phyloP scores from a whole-genome alignment of 2,888 invertebrate species.

The Cephus pulcher region DNA sequence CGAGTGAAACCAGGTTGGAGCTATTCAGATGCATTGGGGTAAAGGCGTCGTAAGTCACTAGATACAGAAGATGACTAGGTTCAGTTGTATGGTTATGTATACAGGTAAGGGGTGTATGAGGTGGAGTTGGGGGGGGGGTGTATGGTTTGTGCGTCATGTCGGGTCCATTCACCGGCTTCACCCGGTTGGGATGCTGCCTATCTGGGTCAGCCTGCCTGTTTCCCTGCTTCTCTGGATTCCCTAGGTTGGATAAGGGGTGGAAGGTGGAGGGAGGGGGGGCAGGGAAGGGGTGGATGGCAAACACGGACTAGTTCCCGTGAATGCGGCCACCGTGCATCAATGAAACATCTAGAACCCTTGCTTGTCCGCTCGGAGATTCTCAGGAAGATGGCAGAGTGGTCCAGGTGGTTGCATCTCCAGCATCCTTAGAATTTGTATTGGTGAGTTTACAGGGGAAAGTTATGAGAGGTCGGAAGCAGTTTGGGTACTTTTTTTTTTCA shows the following conservation, averaged over 20 bases:
- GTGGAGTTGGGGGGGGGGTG: constrained; percentile 5
- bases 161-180: constrained; percentile 58
- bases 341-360: constrained; percentile 39
- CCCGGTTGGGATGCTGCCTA: constrained; percentile 26
- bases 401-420: too few species aligned
- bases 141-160: constrained; percentile 57
- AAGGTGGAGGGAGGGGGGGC: background rate
- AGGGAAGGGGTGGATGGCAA: constrained; percentile 13
- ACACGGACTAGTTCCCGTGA: constrained; percentile 24
- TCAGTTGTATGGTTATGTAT: background rate
- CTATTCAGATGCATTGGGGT: constrained; percentile 10
- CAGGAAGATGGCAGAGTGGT: too few species aligned
- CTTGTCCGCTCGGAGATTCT: constrained; percentile 5
- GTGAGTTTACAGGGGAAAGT: too few species aligned
- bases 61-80: too few species aligned
- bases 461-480: too few species aligned
- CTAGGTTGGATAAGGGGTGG: constrained; percentile 36
- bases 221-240: constrained; percentile 25
- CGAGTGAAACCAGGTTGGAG: background rate
- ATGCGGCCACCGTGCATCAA: constrained; percentile 41
- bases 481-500: too few species aligned
- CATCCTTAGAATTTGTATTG: too few species aligned
- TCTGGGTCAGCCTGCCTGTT: constrained; percentile 54
- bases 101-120: constrained; percentile 16
- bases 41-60: background rate